Conservation (phyloP, 2,888 invertebrate genomes). For the Ectropis crepuscularia region DNA sequence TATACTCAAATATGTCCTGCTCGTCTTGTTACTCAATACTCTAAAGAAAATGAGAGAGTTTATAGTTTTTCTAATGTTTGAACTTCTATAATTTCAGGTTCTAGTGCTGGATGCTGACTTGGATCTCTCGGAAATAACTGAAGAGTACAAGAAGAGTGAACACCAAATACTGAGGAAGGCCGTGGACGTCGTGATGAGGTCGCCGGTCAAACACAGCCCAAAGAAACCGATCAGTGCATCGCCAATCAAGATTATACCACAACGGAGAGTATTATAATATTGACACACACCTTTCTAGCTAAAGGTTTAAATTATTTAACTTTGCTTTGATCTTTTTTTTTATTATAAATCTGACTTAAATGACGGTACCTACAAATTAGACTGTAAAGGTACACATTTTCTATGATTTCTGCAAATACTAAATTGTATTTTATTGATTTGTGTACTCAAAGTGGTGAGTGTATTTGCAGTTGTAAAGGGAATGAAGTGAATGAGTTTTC, state of each 20-base stretch:
- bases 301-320: slow-evolving; percentile 37
- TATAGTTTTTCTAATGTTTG: background rate
- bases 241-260: slow-evolving; percentile 71
- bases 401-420: too few relatives aligned
- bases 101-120: slow-evolving; percentile 88
- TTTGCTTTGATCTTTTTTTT: slow-evolving; percentile 23
- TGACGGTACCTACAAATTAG: background rate
- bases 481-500: too few relatives aligned
- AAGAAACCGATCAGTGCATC: slow-evolving; percentile 74
- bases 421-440: too few relatives aligned
- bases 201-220: slow-evolving; percentile 76
- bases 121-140: slow-evolving; percentile 86
- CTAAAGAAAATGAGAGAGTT: background rate
- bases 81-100: slow-evolving; percentile 70
- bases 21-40: too few relatives aligned
- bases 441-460: too few relatives aligned
- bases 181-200: slow-evolving; percentile 79
- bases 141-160: slow-evolving; percentile 87
- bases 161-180: slow-evolving; percentile 77
- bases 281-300: slow-evolving; percentile 36
- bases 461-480: too few relatives aligned
- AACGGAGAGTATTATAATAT: slow-evolving; percentile 68
- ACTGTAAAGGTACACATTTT: background rate
- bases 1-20: too few relatives aligned
- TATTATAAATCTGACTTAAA: background rate